phyloP scores from a whole-genome alignment of 2,888 invertebrate genomes.

The Zhuqinia jingwanae region DNA sequence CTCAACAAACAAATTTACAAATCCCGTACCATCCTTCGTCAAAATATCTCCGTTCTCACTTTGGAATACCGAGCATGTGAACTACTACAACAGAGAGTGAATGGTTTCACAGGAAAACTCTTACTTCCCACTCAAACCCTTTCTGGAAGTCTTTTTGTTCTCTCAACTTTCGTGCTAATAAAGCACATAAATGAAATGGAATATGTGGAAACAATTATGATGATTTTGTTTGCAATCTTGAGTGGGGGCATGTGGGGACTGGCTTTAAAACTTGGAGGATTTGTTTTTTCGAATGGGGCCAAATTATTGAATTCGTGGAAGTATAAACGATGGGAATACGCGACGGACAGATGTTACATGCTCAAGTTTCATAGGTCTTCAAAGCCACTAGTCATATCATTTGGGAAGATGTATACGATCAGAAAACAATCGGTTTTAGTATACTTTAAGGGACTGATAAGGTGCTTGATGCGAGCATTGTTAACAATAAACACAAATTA shows the following conservation, averaged over 20 bases:
- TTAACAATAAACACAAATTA: slow-evolving; percentile 12
- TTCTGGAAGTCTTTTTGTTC: not conserved
- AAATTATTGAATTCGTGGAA: slow-evolving; percentile 37
- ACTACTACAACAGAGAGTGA: not conserved
- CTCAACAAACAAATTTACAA: not conserved
- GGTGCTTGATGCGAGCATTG: slow-evolving; percentile 24
- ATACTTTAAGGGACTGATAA: slow-evolving; percentile 4
- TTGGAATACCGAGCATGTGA: slow-evolving; percentile 18
- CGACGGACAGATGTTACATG: not conserved
- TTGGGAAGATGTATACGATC: slow-evolving; percentile 37
- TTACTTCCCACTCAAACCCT: slow-evolving; percentile 40
- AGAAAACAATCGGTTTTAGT: slow-evolving; percentile 3
- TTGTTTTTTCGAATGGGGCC: slow-evolving; percentile 5
- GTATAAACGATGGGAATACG: not conserved
- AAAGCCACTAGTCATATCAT: slow-evolving; percentile 26
- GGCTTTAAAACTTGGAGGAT: slow-evolving; percentile 34
- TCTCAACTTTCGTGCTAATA: slow-evolving; percentile 20
- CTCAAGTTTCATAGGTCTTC: slow-evolving; percentile 20
- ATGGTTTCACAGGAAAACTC: not conserved
- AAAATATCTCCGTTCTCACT: not conserved
- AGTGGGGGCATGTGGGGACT: slow-evolving; percentile 29
- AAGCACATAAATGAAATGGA: slow-evolving; percentile 4
- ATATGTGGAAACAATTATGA: not conserved
- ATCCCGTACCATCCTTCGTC: not conserved
- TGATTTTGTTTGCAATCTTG: not conserved